phyloP scores from a whole-genome alignment of 2,888 invertebrate genomes.

The Phanerotoma sp. region DNA sequence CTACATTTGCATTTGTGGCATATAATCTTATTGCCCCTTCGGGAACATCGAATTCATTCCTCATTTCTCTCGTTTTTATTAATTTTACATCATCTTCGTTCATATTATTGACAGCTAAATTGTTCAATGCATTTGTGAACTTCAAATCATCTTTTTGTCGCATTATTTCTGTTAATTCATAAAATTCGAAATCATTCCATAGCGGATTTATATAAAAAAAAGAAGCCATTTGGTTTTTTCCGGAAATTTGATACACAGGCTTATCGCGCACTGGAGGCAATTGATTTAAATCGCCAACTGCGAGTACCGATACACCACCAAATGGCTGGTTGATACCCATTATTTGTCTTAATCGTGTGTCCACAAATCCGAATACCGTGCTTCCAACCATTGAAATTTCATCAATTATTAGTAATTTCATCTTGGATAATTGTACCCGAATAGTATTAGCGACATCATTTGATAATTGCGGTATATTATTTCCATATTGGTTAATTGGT shows the following conservation, averaged over 20 bases:
- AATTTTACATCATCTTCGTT: background rate
- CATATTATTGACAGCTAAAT: conserved; percentile 32
- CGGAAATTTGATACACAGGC: conserved; percentile 29
- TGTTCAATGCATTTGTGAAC: conserved; percentile 39
- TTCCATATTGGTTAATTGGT: conserved; percentile 22
- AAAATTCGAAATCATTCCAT: conserved; percentile 38
- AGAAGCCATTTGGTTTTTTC: conserved; percentile 11
- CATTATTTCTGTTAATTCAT: conserved; percentile 43
- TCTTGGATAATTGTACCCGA: conserved; percentile 29
- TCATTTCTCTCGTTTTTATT: background rate
- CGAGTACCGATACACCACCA: conserved; percentile 46
- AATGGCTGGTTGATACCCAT: conserved; percentile 37
- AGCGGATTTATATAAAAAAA: conserved; percentile 24
- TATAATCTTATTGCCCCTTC: background rate
- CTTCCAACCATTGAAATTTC: conserved; percentile 47
- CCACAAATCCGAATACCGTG: conserved; percentile 36
- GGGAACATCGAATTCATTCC: background rate
- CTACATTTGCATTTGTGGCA: background rate
- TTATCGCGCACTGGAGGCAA: conserved; percentile 43
- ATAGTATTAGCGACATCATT: conserved; percentile 30
- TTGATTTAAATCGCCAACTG: conserved; percentile 49
- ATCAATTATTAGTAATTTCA: conserved; percentile 45
- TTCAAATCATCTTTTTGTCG: conserved; percentile 39
- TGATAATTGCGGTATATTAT: conserved; percentile 20
- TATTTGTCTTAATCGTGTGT: conserved; percentile 44